Evolutionary conservation across 2,113 vertebrate genomes (phyloP).

Genomic region (Alces alces): DNA sequence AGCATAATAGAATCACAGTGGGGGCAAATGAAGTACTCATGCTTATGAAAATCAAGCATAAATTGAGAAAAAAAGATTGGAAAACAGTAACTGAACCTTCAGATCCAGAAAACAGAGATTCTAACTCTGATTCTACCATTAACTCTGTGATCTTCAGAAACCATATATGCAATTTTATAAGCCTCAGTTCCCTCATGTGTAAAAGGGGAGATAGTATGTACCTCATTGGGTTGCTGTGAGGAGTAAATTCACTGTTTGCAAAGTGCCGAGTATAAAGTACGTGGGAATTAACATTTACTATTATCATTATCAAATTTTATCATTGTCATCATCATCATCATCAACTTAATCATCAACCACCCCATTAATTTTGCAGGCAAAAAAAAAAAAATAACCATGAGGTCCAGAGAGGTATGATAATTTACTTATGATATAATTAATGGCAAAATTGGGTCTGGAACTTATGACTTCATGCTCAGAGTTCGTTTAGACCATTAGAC

Average conservation of each 20-base stretch:
- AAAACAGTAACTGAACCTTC: not conserved
- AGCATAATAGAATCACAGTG: not conserved
- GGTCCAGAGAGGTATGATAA: not conserved
- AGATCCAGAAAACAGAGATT: not conserved
- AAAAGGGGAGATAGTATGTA: not conserved
- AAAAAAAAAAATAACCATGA: not conserved
- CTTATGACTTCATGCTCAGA: not conserved
- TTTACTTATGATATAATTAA: not conserved
- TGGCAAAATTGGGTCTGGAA: not conserved
- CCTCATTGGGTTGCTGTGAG: not conserved
- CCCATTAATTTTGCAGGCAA: not conserved
- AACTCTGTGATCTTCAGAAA: not conserved
- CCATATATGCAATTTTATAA: not conserved
- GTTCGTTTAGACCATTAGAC: not conserved
- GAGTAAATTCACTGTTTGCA: conserved; percentile 22
- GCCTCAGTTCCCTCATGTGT: not conserved
- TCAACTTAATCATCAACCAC: not conserved
- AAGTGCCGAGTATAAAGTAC: not conserved
- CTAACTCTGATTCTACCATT: not conserved
- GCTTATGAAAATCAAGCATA: not conserved
- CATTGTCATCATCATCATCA: not conserved
- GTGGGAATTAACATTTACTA: not conserved
- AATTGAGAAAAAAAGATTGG: not conserved
- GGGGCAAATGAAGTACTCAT: not conserved
- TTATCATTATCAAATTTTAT: not conserved